Conservation (phyloP, 2,797 vertebrate genomes). For the Allobates femoralis region DNA sequence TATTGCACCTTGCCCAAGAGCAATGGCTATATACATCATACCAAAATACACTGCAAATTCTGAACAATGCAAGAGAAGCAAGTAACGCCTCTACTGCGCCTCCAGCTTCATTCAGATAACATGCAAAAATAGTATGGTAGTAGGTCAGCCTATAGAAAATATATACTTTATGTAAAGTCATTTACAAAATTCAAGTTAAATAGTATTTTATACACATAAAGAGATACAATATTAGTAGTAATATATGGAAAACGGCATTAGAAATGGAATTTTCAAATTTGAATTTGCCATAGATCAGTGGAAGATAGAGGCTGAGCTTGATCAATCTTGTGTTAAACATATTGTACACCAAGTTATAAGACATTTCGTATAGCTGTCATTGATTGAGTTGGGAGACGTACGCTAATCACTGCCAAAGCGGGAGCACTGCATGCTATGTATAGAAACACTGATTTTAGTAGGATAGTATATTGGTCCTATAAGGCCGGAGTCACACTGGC, state of each 20-base stretch:
- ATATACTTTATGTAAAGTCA: not conserved
- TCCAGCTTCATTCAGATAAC: not conserved
- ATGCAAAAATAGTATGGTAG: not conserved
- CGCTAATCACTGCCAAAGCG: not conserved
- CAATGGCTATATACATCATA: slow-evolving; percentile 52
- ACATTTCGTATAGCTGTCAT: not conserved
- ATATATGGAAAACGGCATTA: not conserved
- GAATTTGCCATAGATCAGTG: not conserved
- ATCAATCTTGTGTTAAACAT: not conserved
- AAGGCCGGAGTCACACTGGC: no score
- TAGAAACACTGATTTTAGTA: not conserved
- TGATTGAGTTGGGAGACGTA: not conserved
- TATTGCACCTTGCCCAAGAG: slow-evolving; percentile 35
- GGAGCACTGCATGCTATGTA: not conserved
- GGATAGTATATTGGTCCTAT: not conserved
- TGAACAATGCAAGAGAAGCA: slow-evolving; percentile 37
- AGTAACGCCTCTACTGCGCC: slow-evolving; percentile 23
- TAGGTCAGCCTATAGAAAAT: not conserved
- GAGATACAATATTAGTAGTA: not conserved
- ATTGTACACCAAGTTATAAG: not conserved
- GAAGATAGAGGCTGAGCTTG: not conserved
- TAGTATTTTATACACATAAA: not conserved
- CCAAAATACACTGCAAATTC: slow-evolving; percentile 53
- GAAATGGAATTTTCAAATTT: not conserved
- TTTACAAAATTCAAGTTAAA: not conserved